Percentiles rank a stretch among this genome's conserved stretches.
phyloP scores from a whole-genome alignment of 1,140 invertebrate genomes.

The Archegozetes longisetosus region DNA sequence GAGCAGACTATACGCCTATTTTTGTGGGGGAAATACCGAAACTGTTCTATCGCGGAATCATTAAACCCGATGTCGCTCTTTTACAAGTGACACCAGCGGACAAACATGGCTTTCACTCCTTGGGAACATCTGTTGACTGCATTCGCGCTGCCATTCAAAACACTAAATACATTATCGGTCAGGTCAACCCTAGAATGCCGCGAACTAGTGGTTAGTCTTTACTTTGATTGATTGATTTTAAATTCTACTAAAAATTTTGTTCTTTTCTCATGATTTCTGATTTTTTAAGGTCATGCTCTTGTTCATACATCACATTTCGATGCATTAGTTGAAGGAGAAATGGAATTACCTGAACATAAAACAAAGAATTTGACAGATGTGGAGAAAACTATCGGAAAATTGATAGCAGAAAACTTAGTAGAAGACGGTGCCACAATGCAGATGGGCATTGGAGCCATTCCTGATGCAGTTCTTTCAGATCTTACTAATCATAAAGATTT shows the following conservation, averaged over 20 bases:
- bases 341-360: slow-evolving; percentile 51
- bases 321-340: slow-evolving; percentile 56
- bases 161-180: slow-evolving; percentile 68
- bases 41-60: slow-evolving; percentile 63
- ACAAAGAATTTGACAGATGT: slow-evolving; percentile 44
- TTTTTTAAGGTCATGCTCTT: slow-evolving; percentile 66
- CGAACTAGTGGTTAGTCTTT: slow-evolving; percentile 56
- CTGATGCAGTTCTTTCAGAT: slow-evolving; percentile 64
- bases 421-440: slow-evolving; percentile 82
- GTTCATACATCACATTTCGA: slow-evolving; percentile 82
- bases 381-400: slow-evolving; percentile 63
- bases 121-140: slow-evolving; percentile 83
- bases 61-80: slow-evolving; percentile 67
- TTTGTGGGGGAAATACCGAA: slow-evolving; percentile 81
- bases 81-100: slow-evolving; percentile 78
- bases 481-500: slow-evolving; percentile 72
- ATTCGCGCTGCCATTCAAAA: slow-evolving; percentile 64
- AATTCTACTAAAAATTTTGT: no score
- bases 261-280: no score
- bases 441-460: slow-evolving; percentile 64
- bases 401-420: slow-evolving; percentile 75
- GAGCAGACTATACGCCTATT: slow-evolving; percentile 72
- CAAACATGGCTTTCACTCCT: slow-evolving; percentile 68
- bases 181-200: slow-evolving; percentile 70
- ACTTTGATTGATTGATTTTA: background rate